A percentile compares a stretch with the other conserved stretches of the same genome.
Evolutionary conservation across 1,140 invertebrate genomes (phyloP).

Genomic region (Panagrolaimus sp.): DNA sequence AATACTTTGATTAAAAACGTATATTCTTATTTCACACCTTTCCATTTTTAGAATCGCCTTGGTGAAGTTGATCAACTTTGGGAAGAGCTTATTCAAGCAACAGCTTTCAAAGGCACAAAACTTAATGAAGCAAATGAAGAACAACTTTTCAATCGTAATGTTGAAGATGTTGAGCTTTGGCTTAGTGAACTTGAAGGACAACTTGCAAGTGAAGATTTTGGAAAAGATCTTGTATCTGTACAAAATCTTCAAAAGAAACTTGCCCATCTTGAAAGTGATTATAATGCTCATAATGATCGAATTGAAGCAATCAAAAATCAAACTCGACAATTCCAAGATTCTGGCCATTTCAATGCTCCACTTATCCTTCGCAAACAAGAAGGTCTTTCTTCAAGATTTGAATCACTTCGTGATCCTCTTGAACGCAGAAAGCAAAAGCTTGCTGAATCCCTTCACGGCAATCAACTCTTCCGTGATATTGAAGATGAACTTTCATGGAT

Average conservation of each 20-base stretch:
- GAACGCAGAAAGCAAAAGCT: conserved; percentile 75
- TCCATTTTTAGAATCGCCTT: conserved; percentile 67
- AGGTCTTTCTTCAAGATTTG: conserved; percentile 61
- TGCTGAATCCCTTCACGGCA: conserved; percentile 82
- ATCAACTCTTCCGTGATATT: conserved; percentile 91
- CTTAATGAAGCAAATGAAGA: conserved; percentile 90
- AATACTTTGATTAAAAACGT: no score
- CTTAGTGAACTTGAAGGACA: conserved; percentile 92
- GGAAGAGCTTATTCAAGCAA: conserved; percentile 80
- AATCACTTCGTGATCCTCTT: conserved; percentile 78
- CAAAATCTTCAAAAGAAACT: conserved; percentile 97
- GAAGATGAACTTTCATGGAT: conserved; percentile 99
- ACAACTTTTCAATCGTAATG: conserved; percentile 93
- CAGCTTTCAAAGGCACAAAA: conserved; percentile 83
- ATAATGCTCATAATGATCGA: conserved; percentile 67
- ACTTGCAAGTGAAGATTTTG: conserved; percentile 84
- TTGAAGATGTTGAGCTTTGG: conserved; percentile 97
- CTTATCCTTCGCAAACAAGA: conserved; percentile 78
- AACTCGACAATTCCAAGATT: conserved; percentile 79
- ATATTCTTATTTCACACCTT: no score
- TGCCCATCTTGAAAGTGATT: conserved; percentile 81
- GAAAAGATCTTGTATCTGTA: conserved; percentile 88
- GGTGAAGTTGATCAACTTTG: conserved; percentile 86
- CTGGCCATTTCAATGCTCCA: conserved; percentile 91
- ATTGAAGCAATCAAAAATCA: conserved; percentile 80